A percentile compares a stretch with the other conserved stretches of the same genome.
Evolutionary conservation across 2,113 vertebrate species (phyloP).

Genomic region (Phyllostomus discolor): DNA sequence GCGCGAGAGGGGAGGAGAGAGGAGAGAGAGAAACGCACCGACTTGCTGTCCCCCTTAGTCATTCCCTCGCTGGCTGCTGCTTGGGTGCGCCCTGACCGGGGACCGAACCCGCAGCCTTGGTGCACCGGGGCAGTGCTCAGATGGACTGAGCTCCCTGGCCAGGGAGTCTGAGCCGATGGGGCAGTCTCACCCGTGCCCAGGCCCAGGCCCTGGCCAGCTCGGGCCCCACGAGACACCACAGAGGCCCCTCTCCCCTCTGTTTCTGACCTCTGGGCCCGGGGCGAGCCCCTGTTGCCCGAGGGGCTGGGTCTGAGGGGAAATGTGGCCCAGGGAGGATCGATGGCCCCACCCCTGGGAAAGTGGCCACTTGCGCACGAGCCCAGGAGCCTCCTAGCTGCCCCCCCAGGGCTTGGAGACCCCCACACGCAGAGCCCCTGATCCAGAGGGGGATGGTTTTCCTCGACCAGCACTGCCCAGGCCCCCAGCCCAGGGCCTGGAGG

Average conservation of each 20-base stretch:
- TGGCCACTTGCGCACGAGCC: background rate
- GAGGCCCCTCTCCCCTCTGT: background rate
- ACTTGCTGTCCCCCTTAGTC: too few relatives aligned
- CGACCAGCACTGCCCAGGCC: background rate
- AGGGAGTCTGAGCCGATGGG: background rate
- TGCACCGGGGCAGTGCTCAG: too few relatives aligned
- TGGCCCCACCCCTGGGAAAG: background rate
- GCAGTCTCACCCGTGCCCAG: accelerated
- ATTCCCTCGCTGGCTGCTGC: too few relatives aligned
- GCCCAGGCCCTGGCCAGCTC: too few relatives aligned
- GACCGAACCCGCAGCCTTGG: too few relatives aligned
- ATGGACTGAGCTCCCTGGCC: too few relatives aligned
- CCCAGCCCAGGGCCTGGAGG: background rate
- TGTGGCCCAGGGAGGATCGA: background rate
- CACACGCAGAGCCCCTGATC: background rate
- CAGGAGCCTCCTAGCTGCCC: background rate
- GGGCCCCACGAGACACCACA: background rate
- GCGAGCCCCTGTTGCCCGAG: background rate
- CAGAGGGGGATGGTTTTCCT: background rate
- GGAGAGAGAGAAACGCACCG: too few relatives aligned
- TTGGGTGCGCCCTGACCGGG: too few relatives aligned
- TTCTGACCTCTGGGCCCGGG: background rate
- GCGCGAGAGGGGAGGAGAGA: too few relatives aligned
- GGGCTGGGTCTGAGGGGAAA: background rate
- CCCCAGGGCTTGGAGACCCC: background rate